A percentile compares a stretch with the other conserved stretches of the same genome.
These are phyloP conservation scores for Drosophila busckii DNA, from an alignment of 1,140 invertebrate genomes.

Conservation along the genomic window DNA sequence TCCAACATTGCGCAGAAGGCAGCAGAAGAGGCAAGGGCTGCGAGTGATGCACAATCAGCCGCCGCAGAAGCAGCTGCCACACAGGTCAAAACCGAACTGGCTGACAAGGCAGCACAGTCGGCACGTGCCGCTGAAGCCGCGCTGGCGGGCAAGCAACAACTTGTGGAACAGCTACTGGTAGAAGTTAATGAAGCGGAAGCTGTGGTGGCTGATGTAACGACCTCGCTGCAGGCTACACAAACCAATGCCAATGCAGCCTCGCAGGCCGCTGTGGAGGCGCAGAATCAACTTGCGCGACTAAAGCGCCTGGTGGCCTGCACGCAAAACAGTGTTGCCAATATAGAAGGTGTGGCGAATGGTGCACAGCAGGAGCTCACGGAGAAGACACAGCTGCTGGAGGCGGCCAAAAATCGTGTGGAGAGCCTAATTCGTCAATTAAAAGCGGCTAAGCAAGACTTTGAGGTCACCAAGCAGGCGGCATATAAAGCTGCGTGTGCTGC, in stretches of 20 bases:
- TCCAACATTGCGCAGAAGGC: conserved; percentile 83
- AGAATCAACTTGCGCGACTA: conserved; percentile 74
- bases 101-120: conserved; percentile 83
- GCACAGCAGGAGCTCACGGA: conserved; percentile 79
- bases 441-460: conserved; percentile 81
- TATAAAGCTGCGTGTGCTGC: conserved; percentile 82
- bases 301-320: conserved; percentile 44
- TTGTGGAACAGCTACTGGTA: conserved; percentile 82
- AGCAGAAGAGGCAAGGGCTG: conserved; percentile 83
- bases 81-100: conserved; percentile 83
- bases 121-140: conserved; percentile 84
- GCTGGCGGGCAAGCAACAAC: conserved; percentile 82
- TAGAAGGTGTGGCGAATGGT: conserved; percentile 79
- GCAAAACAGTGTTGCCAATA: conserved; percentile 81
- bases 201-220: conserved; percentile 82
- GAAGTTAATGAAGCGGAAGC: conserved; percentile 83
- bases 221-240: conserved; percentile 81
- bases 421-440: conserved; percentile 81
- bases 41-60: conserved; percentile 83
- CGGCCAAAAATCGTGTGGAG: conserved; percentile 81
- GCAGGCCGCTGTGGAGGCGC: conserved; percentile 81
- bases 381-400: conserved; percentile 82
- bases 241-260: conserved; percentile 81
- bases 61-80: conserved; percentile 83
- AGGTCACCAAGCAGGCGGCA: conserved; percentile 82